These are phyloP conservation scores for Hyalella azteca DNA, from an alignment of 2,888 invertebrate genomes.

Conservation along the genomic window DNA sequence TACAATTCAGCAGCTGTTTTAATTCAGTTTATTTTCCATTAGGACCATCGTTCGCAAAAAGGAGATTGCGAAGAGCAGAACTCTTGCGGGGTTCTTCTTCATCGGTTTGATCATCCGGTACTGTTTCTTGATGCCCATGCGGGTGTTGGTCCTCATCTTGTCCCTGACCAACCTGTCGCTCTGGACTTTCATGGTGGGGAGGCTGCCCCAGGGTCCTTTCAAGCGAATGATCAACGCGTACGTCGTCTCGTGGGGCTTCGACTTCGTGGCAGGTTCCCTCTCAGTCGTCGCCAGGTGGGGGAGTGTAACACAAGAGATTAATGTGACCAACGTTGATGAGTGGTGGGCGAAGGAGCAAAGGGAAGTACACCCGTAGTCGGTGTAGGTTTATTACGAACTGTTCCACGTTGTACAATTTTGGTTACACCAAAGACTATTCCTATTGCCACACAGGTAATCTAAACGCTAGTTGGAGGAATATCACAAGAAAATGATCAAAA, in stretches of 20 bases:
- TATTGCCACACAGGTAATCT: too few species aligned
- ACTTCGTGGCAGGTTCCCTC: slow-evolving; percentile 78
- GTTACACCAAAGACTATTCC: too few species aligned
- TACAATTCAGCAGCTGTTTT: too few species aligned
- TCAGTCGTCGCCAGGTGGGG: slow-evolving; percentile 68
- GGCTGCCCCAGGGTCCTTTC: slow-evolving; percentile 72
- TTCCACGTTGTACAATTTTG: too few species aligned
- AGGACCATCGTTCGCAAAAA: slow-evolving; percentile 24
- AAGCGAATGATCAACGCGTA: slow-evolving; percentile 73
- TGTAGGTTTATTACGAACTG: too few species aligned
- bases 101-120: slow-evolving; percentile 92
- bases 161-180: slow-evolving; percentile 67
- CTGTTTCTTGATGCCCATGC: slow-evolving; percentile 84
- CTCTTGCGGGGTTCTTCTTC: slow-evolving; percentile 88
- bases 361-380: too few species aligned
- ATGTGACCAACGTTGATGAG: too few species aligned
- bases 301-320: too few species aligned
- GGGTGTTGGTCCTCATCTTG: slow-evolving; percentile 77
- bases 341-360: too few species aligned
- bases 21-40: too few species aligned
- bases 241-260: slow-evolving; percentile 76
- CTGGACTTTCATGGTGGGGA: slow-evolving; percentile 85
- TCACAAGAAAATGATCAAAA: too few species aligned
- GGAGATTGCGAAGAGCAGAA: slow-evolving; percentile 24
- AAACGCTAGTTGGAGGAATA: too few species aligned